Evolutionary conservation across 2,113 vertebrate species (phyloP), one percentile per base, ranked within the genome.

Genomic region (Dendrocopos noguchii): DNA sequence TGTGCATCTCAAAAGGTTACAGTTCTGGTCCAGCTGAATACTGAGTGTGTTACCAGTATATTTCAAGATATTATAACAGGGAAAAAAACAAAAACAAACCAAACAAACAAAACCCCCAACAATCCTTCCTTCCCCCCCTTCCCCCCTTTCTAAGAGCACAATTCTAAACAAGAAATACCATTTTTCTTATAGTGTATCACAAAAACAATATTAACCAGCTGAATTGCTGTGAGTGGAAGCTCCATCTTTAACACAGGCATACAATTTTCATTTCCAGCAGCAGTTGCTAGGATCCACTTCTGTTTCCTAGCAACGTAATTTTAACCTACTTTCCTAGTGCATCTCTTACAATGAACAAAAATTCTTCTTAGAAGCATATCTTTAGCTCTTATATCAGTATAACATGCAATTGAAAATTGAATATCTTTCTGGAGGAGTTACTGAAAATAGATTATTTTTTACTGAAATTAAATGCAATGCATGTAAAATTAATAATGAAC

Each of bases 281-380:
- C 93, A 88, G 97, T 96, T 97, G 96, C 97, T 97, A 97, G 94
- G 96, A 89, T 95, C 60, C 80, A 77, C 67, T 95, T 88, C 89
- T 84, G 97, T 97, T 91, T 92, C 97, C 95, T 97, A 97, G 97
- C 97, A 97, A 97, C 96, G 76, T 79, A 93, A 94, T 95, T 96
- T 83, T 97, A 97, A 96, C 95, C 95, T 96, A 95, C 91, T 95
- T 96, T 95, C 76, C 46, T 44, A 95, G 70, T 81, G n/a, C 79
- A 65, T 79, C 34, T 21, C 57, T 80, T 83, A 53, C 11, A 80
- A 89, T 18, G 53, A 82, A 88, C 60, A 76, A 61, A 57, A 94
- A 85, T 22, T 80, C 94, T 91, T 65, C 84, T 61, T 47, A 89
- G 68, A 77, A 64, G 46, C 12, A 88, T 88, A 88, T 65, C 72